Evolutionary conservation across 2,888 invertebrate species (phyloP), one percentile per base, ranked within the genome.

Genomic region (Morpho deidamia): DNA sequence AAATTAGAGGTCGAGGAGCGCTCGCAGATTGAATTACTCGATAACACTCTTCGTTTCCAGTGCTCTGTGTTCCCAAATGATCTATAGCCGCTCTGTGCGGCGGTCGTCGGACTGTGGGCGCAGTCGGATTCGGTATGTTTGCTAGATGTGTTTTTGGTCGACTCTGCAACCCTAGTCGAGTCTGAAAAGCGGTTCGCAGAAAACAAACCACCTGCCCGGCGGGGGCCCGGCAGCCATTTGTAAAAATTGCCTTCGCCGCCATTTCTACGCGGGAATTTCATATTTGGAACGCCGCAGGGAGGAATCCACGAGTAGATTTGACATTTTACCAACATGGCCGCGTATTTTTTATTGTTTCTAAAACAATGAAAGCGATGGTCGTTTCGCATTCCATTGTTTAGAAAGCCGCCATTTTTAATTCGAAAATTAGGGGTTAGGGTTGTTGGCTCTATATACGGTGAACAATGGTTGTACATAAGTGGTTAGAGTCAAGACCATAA

Each of bases 241-340:
- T 84, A 88, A 87, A 86, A 86, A 85, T 85, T 85, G 79, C 84
- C 87, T 83, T 71, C 81, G 80, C 78, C 88, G 85, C 87, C 88
- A 87, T 86, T 88, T 88, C 76, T 82, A 68, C 78, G 82, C 83
- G 86, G 76, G 82, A 83, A 86, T 84, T 85, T 85, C 83, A 86
- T 86, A 87, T 87, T 86, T 81, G 78, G 76, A 79, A 74, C 83
- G 81, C 72, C 79, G 79, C 84, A 74, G 88, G 88, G 87, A 71
- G 80, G 74, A 74, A 79, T 76, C 77, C 71, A 74, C 76, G 79
- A 65, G 70, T 70, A 69, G 69, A 81, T 78, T 83, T 81, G 84
- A 83, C 82, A 76, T 78, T 80, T 80, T 78, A 67, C 74, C 77
- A 82, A 76, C 81, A 83, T 83, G 76, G 78, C 78, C 76, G 76